phyloP scores from a whole-genome alignment of 1,140 invertebrate genomes.

The Drosophila sechellia region DNA sequence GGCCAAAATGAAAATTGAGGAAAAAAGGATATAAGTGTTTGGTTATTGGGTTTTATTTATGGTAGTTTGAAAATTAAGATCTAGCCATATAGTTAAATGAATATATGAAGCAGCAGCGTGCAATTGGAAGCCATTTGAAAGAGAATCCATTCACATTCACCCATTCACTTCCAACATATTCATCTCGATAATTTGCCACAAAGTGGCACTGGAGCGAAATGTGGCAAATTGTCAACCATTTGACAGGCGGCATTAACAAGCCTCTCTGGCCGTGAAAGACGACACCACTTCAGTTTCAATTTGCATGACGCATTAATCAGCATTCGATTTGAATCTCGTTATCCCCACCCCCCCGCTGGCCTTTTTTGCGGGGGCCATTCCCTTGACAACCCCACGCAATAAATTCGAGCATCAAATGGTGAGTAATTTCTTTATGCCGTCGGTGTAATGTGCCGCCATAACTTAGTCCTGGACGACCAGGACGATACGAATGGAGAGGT shows the following conservation, averaged over 20 bases:
- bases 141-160: neutral
- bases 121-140: neutral
- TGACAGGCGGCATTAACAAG: slow-evolving; percentile 41
- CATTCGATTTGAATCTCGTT: slow-evolving; percentile 77
- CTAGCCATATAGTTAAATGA: neutral
- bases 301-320: slow-evolving; percentile 74
- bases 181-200: slow-evolving; percentile 23
- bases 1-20: too few relatives aligned
- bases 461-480: slow-evolving; percentile 43
- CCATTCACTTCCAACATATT: slow-evolving; percentile 13
- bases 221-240: slow-evolving; percentile 52
- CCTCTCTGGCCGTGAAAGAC: slow-evolving; percentile 15
- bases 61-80: neutral
- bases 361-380: slow-evolving; percentile 12
- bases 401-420: slow-evolving; percentile 76
- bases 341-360: slow-evolving; percentile 18
- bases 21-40: neutral
- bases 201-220: slow-evolving; percentile 5
- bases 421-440: slow-evolving; percentile 65
- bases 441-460: slow-evolving; percentile 67
- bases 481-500: slow-evolving; percentile 10
- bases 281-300: slow-evolving; percentile 66
- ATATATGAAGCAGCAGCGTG: too few relatives aligned
- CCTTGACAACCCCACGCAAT: slow-evolving; percentile 50
- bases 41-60: slow-evolving; percentile 8